A percentile compares a stretch with the other conserved stretches of the same genome.
phyloP scores from a whole-genome alignment of 2,797 vertebrate species.

The Notamacropus eugenii region DNA sequence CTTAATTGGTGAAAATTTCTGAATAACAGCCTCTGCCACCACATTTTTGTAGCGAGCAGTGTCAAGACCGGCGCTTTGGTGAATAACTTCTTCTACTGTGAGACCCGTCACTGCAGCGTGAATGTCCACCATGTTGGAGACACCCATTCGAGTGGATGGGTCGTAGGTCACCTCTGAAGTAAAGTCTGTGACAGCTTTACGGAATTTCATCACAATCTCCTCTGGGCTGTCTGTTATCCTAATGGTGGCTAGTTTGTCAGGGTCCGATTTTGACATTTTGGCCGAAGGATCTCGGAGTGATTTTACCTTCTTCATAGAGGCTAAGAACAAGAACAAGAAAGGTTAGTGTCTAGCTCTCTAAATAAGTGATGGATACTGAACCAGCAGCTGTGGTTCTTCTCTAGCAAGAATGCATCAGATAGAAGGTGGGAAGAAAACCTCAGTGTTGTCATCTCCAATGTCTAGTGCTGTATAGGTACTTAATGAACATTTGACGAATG shows the following conservation, averaged over 20 bases:
- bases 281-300: constrained; percentile 92
- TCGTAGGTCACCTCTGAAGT: constrained; percentile 95
- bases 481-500: background rate
- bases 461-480: background rate
- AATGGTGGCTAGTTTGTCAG: constrained; percentile 90
- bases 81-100: constrained; percentile 88
- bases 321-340: constrained; percentile 78
- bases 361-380: background rate
- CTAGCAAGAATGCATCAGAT: background rate
- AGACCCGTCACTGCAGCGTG: constrained; percentile 88
- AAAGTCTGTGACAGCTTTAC: constrained; percentile 95
- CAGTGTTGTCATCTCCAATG: background rate
- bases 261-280: constrained; percentile 99
- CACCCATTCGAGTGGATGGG: constrained; percentile 88
- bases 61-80: constrained; percentile 86
- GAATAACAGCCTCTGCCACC: constrained; percentile 91
- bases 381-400: background rate
- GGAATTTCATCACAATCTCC: constrained; percentile 92
- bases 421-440: background rate
- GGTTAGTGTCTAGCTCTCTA: background rate
- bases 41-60: constrained; percentile 92
- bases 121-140: constrained; percentile 94
- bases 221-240: constrained; percentile 91
- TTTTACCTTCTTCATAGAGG: constrained; percentile 91
- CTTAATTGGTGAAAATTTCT: constrained; percentile 91